These are phyloP conservation scores for Ethmia dodecea DNA, from an alignment of 2,888 invertebrate species.

Conservation along the genomic window DNA sequence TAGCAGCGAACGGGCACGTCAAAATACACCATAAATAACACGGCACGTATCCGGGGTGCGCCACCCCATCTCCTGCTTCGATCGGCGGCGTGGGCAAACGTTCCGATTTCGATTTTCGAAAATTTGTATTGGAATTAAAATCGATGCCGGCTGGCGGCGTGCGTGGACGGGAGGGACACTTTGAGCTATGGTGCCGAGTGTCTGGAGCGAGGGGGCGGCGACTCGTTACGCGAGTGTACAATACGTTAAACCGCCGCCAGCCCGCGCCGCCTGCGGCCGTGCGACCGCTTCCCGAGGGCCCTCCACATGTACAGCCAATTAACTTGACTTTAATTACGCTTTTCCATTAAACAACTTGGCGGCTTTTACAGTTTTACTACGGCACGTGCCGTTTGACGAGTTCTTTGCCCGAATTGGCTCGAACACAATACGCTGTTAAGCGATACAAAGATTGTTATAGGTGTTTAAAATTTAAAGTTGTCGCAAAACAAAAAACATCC, in stretches of 20 bases:
- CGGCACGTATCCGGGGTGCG: constrained; percentile 54
- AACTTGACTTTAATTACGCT: constrained; percentile 53
- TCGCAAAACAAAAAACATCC: background rate
- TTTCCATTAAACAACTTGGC: constrained; percentile 42
- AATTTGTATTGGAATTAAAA: constrained; percentile 32
- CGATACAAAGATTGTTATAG: too few species aligned
- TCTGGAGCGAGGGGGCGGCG: constrained; percentile 32
- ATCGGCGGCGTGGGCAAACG: constrained; percentile 40
- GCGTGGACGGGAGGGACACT: constrained; percentile 41
- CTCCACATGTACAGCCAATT: constrained; percentile 50
- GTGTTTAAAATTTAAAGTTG: constrained; percentile 6
- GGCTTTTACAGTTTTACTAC: constrained; percentile 27
- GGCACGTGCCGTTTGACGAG: constrained; percentile 5
- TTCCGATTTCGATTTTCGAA: constrained; percentile 36
- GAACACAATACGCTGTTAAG: too few species aligned
- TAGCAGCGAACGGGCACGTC: constrained; percentile 67
- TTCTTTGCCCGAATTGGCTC: too few species aligned
- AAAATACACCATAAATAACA: constrained; percentile 75
- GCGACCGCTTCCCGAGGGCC: constrained; percentile 36
- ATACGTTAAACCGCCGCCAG: constrained; percentile 60
- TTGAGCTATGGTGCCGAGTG: constrained; percentile 37
- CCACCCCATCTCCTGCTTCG: constrained; percentile 42
- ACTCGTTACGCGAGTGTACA: constrained; percentile 44
- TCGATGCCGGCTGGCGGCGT: constrained; percentile 42
- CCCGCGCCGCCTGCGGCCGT: constrained; percentile 48